Evolutionary conservation across 2,888 invertebrate species (phyloP).

Genomic region (Aphidoletes aphidimyza): DNA sequence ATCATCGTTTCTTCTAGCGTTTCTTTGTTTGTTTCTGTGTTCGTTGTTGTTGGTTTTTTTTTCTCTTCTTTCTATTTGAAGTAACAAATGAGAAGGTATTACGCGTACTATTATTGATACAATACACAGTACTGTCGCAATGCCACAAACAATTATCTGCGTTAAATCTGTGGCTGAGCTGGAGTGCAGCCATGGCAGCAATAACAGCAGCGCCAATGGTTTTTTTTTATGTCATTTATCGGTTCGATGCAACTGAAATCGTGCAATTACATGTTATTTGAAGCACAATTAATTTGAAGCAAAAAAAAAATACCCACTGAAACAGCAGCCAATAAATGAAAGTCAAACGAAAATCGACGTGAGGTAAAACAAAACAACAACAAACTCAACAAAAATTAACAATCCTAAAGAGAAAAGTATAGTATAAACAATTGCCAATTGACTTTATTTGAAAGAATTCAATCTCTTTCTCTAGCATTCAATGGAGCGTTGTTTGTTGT

Average conservation of each 20-base stretch:
- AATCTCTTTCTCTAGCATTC: slow-evolving; percentile 26
- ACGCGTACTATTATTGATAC: slow-evolving; percentile 35
- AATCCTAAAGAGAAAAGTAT: background rate
- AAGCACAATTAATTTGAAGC: slow-evolving; percentile 38
- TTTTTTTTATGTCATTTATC: slow-evolving; percentile 35
- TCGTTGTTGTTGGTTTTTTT: too few species aligned
- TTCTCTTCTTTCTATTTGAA: background rate
- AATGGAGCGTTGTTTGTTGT: background rate
- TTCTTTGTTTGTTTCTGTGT: slow-evolving; percentile 35
- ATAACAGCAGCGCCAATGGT: background rate
- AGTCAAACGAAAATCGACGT: background rate
- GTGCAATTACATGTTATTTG: slow-evolving; percentile 46
- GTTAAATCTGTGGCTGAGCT: background rate
- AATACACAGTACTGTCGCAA: background rate
- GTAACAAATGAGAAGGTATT: slow-evolving; percentile 16
- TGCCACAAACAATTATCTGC: too few species aligned
- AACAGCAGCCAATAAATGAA: slow-evolving; percentile 23
- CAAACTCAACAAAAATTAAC: background rate
- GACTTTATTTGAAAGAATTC: slow-evolving; percentile 49
- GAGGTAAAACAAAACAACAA: too few species aligned
- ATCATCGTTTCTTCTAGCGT: slow-evolving; percentile 22
- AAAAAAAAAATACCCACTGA: background rate
- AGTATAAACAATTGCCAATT: background rate
- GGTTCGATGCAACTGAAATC: slow-evolving; percentile 49
- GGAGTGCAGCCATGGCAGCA: background rate